Conservation (phyloP, 2,113 vertebrate genomes). For the Gambusia affinis region DNA sequence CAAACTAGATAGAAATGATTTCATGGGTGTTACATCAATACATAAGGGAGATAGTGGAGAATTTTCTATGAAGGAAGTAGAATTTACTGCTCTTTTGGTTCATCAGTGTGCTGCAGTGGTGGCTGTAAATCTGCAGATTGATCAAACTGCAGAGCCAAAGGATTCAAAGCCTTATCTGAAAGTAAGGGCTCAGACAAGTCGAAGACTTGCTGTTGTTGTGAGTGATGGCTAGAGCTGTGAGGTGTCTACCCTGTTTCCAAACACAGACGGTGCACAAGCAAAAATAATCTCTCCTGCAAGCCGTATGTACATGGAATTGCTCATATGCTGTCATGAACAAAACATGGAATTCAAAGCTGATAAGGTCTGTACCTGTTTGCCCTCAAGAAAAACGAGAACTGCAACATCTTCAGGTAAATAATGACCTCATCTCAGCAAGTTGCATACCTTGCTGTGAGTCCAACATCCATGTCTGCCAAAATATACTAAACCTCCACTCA, state of each 20-base stretch:
- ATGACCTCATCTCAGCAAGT: slow-evolving; percentile 62
- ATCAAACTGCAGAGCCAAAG: slow-evolving; percentile 69
- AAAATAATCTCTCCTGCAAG: slow-evolving; percentile 6
- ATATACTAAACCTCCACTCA: slow-evolving; percentile 56
- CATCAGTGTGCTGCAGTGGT: slow-evolving; percentile 67
- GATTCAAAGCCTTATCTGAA: slow-evolving; percentile 72
- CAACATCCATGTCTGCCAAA: slow-evolving; percentile 63
- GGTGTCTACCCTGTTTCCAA: slow-evolving; percentile 40
- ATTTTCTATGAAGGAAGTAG: slow-evolving; percentile 62
- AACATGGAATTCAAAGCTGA: slow-evolving; percentile 19
- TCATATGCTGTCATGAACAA: slow-evolving; percentile 5
- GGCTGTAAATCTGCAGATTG: slow-evolving; percentile 76
- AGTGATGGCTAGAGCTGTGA: slow-evolving; percentile 63
- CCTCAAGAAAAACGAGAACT: slow-evolving; percentile 15
- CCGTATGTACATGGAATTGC: slow-evolving; percentile 1
- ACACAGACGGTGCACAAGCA: slow-evolving; percentile 3
- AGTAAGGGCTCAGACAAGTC: slow-evolving; percentile 68
- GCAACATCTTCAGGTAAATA: slow-evolving; percentile 65
- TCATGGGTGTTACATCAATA: slow-evolving; percentile 72
- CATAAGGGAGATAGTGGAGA: slow-evolving; percentile 43
- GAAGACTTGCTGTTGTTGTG: slow-evolving; percentile 56
- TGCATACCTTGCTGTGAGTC: slow-evolving; percentile 68
- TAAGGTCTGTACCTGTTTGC: slow-evolving; percentile 25
- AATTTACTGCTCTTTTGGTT: slow-evolving; percentile 74
- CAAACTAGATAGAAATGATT: slow-evolving; percentile 63